Evolutionary conservation across 2,113 vertebrate species (phyloP), one percentile per base, ranked within the genome.

Genomic region (Seriola quinqueradiata): DNA sequence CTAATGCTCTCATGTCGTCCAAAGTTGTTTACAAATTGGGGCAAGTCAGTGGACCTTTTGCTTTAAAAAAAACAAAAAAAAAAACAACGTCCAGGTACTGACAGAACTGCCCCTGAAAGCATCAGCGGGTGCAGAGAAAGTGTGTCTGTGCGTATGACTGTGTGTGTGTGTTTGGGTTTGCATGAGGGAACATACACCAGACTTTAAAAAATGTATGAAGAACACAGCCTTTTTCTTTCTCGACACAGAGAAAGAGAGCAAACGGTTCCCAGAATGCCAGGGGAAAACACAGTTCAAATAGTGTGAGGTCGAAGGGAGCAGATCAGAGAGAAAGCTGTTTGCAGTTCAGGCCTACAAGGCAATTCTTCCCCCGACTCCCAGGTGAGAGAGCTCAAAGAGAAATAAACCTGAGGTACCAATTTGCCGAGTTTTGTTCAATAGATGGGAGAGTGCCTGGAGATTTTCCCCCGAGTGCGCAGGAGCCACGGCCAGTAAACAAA

Each of bases 151-250:
- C 50, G 55, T 73, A 46, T 70, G 81, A 80, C 78, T 69, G 46
- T 63, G 70, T 71, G 38, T 58, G 58, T 77, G 81, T 89, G 87
- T 92, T 85, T 85, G 85, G 78, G 80, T 88, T 86, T 89, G 89
- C 88, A 79, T 90, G 88, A 77, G 83, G 92, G 91, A 90, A 93
- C 90, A 84, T 81, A 85, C 88, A 88, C 81, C 1, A 21, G 94
- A 92, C 81, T 88, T 96, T 96, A 94, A 97, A 95, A 96, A 96
- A 97, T 96, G 95, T 93, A 97, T 97, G 95, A 96, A 94, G 94
- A 95, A 95, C 94, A 91, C 93, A 91, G 92, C 89, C 91, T 95
- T 83, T 91, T 94, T 93, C 94, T 95, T 90, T 89, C 84, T 91
- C 79, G 60, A 89, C 91, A 93, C 83, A 95, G 92, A 93, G 91